These are phyloP conservation scores for Harpegnathos saltator DNA, from an alignment of 1,140 invertebrate genomes.

Conservation along the genomic window DNA sequence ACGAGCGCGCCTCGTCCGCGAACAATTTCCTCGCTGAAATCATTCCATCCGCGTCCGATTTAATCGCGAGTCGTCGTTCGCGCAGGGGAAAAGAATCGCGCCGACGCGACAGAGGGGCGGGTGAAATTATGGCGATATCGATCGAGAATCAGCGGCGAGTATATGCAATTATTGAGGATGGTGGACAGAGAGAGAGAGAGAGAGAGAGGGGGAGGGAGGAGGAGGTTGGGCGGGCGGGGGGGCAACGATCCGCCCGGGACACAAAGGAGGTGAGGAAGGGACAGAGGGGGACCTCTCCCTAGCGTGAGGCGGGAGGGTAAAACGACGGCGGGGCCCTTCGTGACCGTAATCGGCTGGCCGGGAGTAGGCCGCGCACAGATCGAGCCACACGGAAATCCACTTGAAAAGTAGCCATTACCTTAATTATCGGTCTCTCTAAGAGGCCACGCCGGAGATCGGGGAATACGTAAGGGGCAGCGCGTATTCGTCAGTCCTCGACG, in stretches of 20 bases:
- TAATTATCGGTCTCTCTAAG: conserved; percentile 83
- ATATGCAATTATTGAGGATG: conserved; percentile 69
- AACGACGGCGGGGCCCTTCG: conserved; percentile 73
- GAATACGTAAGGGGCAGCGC: background rate
- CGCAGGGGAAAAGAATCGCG: background rate
- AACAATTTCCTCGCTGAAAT: conserved; percentile 1
- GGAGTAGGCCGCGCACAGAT: conserved; percentile 75
- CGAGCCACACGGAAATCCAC: conserved; percentile 84
- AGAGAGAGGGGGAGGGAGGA: too few species aligned
- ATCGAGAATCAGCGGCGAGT: conserved; percentile 66
- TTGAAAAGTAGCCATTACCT: conserved; percentile 85
- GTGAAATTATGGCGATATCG: conserved; percentile 76
- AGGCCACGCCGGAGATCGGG: conserved; percentile 47
- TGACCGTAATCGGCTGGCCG: conserved; percentile 78
- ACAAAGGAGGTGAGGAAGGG: conserved; percentile 41
- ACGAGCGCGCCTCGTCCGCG: too few species aligned
- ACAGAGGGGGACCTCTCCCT: conserved; percentile 5
- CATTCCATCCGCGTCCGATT: background rate
- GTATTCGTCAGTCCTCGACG: conserved; percentile 14
- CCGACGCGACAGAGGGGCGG: conserved; percentile 28
- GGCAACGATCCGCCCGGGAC: conserved; percentile 52
- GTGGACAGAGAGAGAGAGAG: conserved; percentile 54
- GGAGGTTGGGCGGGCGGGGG: conserved; percentile 48
- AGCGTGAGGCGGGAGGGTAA: conserved; percentile 41
- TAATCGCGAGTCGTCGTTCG: conserved; percentile 3